phyloP scores from a whole-genome alignment of 2,113 vertebrate species.

The Prunella himalayana region DNA sequence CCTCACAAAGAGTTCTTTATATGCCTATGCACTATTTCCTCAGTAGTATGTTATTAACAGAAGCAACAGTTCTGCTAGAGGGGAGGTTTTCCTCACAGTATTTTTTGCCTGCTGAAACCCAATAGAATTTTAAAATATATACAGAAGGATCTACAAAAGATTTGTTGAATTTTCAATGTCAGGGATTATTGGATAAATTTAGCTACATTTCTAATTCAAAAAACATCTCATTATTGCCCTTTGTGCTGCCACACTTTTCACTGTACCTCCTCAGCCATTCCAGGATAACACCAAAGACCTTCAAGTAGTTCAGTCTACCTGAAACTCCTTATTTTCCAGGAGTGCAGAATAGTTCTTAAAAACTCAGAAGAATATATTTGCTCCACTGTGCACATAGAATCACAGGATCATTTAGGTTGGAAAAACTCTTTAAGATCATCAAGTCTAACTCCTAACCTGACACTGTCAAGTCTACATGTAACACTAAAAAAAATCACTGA shows the following conservation, averaged over 20 bases:
- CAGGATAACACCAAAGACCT: background rate
- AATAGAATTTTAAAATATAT: background rate
- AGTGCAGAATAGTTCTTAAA: background rate
- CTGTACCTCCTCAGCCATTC: background rate
- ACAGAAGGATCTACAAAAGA: background rate
- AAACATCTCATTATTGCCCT: background rate
- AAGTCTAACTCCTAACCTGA: background rate
- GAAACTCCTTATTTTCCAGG: background rate
- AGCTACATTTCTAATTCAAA: background rate
- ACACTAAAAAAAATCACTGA: background rate
- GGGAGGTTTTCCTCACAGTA: background rate
- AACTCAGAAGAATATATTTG: background rate
- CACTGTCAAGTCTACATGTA: background rate
- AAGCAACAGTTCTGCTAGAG: background rate
- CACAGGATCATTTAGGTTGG: background rate
- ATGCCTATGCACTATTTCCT: background rate
- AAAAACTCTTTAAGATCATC: background rate
- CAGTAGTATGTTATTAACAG: background rate
- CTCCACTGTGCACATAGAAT: background rate
- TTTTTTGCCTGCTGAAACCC: background rate
- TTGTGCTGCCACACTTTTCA: background rate
- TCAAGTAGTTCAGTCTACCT: background rate
- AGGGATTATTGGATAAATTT: background rate
- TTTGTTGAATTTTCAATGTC: background rate
- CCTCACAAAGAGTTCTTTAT: conserved; percentile 17